phyloP scores from a whole-genome alignment of 2,888 invertebrate species.

The Romanomermis culicivorax region DNA sequence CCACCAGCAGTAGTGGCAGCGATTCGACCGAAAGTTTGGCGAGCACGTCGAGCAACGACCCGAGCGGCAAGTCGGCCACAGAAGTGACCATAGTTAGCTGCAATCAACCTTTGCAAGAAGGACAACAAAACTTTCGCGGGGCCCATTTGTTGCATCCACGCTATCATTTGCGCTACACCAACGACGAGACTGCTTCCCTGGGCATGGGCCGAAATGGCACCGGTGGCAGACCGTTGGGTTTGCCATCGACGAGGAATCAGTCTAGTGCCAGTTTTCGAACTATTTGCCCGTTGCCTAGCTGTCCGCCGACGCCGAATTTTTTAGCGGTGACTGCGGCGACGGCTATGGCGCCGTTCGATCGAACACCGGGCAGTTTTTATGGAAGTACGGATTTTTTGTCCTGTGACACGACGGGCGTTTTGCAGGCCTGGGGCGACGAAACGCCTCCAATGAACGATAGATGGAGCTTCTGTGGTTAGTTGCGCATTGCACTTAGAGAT shows the following conservation, averaged over 20 bases:
- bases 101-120: too few relatives aligned
- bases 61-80: too few relatives aligned
- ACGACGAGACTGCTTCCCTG: not conserved
- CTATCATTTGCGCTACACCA: not conserved
- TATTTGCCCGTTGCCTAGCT: not conserved
- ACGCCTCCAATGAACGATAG: constrained; percentile 1
- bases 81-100: too few relatives aligned
- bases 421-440: not conserved
- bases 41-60: too few relatives aligned
- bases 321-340: not conserved
- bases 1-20: too few relatives aligned
- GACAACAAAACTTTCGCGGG: too few relatives aligned
- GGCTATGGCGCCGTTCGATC: not conserved
- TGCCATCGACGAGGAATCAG: too few relatives aligned
- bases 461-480: constrained; percentile 5
- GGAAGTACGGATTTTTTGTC: constrained; percentile 3
- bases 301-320: not conserved
- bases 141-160: too few relatives aligned
- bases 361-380: too few relatives aligned
- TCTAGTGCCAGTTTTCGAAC: not conserved
- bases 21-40: too few relatives aligned
- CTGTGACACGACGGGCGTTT: not conserved
- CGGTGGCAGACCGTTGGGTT: too few relatives aligned
- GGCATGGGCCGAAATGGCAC: too few relatives aligned
- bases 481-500: not conserved